Base-by-base conservation (phyloP, 2,888 invertebrate species). In the Druceiella hillmani region DNA sequence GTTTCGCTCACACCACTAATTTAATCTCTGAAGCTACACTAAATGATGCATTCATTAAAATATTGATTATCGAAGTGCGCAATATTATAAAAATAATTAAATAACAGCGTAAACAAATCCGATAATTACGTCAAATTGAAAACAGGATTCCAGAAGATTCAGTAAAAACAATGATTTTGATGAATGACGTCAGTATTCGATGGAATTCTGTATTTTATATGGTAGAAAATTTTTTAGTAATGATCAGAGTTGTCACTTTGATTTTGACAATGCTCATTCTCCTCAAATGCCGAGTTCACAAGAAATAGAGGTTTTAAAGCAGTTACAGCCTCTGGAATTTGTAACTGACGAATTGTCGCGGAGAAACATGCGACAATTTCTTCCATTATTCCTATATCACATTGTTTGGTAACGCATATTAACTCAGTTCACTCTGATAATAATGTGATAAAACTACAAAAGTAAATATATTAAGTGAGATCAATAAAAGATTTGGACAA, bases 141-240 rank as follows among this genome's bases (percentile, higher is more conserved):
- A 27, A 27, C 5, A 12, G n/a, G 27, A 27, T n/a, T 27, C 27
- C 27, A 10, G 27, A 27, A 27, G 27, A 12, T 10, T 27, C 27
- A 27, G 22, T 20, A 33, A 33, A 20, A 24, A 33, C 20, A 20
- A 17, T 20, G 7, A 33, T 20, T 33, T 20, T 33, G 24, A n/a
- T n/a, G n/a, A n/a, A n/a, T n/a, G 33, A 33, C 24, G 33, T 33
- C 17, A 17, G 20, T 33, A 33, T 24, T 6, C 17, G 27, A 27
- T 27, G 27, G 32, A 31, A 31, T 16, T 31, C 31, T 3, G 15
- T 31, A 31, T 31, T 15, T 20, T 20, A 20, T 33, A 33, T 20
- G 33, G 13, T 33, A 20, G 33, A 33, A 33, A 6, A 13, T 13
- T 33, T 33, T 20, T 33, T 33, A 25, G 20, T 11, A 12, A 27